These are phyloP conservation scores for Macrobrachium nipponense DNA, from an alignment of 1,140 invertebrate genomes.

Conservation along the genomic window DNA sequence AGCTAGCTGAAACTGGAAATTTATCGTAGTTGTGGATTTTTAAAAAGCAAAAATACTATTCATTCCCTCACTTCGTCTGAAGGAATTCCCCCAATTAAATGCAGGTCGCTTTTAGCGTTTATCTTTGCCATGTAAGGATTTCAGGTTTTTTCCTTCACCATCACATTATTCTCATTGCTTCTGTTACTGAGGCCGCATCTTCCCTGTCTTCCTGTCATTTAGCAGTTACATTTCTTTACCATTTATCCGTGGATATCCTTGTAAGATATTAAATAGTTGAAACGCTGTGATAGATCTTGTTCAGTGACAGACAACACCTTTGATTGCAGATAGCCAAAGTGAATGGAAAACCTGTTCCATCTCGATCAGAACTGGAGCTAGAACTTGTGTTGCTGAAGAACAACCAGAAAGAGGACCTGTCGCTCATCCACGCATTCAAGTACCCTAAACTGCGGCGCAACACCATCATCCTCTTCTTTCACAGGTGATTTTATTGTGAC, in stretches of 20 bases:
- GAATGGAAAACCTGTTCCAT: neutral
- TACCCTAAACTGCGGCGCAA: constrained; percentile 20
- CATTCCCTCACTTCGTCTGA: too few relatives aligned
- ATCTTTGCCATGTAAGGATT: neutral
- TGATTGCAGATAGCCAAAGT: constrained; percentile 2
- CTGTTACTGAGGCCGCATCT: neutral
- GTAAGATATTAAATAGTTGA: too few relatives aligned
- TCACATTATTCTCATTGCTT: neutral
- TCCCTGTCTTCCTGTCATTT: neutral
- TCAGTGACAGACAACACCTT: neutral
- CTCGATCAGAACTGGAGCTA: neutral
- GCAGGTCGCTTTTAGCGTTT: neutral
- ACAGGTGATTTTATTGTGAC: neutral
- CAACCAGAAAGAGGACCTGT: neutral
- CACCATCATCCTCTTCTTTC: constrained; percentile 1
- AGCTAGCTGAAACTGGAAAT: too few relatives aligned
- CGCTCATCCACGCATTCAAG: neutral
- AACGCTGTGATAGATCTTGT: too few relatives aligned
- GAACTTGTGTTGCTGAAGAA: neutral
- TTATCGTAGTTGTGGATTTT: too few relatives aligned
- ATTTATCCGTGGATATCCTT: neutral
- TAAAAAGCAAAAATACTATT: too few relatives aligned
- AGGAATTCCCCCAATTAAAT: too few relatives aligned
- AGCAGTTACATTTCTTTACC: neutral
- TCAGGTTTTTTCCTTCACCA: neutral